A percentile compares a stretch with the other conserved stretches of the same genome.
These are phyloP conservation scores for Ctena decussata DNA, from an alignment of 2,888 invertebrate genomes.

Conservation along the genomic window DNA sequence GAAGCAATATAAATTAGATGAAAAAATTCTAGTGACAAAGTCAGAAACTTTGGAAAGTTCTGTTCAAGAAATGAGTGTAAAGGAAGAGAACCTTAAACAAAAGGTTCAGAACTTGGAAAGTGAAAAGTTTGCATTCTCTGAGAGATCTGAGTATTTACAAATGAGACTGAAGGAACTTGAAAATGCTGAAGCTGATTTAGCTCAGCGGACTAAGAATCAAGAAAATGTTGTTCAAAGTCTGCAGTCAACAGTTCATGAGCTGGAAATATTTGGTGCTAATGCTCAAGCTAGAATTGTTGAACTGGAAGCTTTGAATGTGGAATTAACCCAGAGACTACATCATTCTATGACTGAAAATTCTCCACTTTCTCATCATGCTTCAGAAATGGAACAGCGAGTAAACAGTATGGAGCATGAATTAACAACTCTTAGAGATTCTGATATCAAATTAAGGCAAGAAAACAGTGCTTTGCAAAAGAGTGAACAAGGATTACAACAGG, in stretches of 20 bases:
- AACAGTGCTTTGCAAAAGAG: constrained; percentile 72
- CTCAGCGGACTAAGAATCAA: constrained; percentile 75
- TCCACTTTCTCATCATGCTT: constrained; percentile 72
- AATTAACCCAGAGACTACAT: constrained; percentile 75
- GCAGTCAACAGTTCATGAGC: constrained; percentile 72
- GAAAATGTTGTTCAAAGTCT: constrained; percentile 75
- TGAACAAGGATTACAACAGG: constrained; percentile 71
- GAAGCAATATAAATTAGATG: constrained; percentile 78
- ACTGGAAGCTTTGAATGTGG: constrained; percentile 78
- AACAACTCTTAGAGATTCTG: constrained; percentile 68
- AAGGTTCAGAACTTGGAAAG: constrained; percentile 79
- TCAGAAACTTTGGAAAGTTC: constrained; percentile 79
- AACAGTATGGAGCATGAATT: constrained; percentile 73
- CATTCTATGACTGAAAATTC: constrained; percentile 78
- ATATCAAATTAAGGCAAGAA: constrained; percentile 72
- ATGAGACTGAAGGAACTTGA: constrained; percentile 77
- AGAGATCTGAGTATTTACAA: constrained; percentile 77
- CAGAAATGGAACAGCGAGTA: constrained; percentile 73
- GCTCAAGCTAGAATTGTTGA: constrained; percentile 77
- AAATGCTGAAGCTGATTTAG: constrained; percentile 73
- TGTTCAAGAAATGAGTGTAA: constrained; percentile 79
- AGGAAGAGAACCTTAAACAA: constrained; percentile 77
- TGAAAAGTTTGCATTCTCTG: constrained; percentile 78
- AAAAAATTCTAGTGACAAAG: constrained; percentile 76
- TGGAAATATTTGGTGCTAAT: constrained; percentile 79